Base-by-base conservation (phyloP, 2,113 vertebrate species). In the Upupa epops region DNA sequence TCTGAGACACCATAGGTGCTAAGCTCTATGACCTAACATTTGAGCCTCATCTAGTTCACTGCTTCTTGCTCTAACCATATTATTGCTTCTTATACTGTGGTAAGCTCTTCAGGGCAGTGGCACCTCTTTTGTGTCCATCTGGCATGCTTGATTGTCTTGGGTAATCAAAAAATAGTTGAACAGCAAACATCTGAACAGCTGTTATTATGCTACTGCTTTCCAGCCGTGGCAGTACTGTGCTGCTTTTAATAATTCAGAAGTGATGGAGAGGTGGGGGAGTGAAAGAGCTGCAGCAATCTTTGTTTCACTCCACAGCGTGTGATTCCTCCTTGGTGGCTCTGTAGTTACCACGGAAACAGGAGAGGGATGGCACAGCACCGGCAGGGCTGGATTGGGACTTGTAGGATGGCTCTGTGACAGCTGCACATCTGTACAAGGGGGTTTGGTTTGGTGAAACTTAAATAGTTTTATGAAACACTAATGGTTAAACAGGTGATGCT, bases 261-360 rank as follows among this genome's bases (percentile, higher is more conserved):
- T 64, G 76, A 42, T 75, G 70, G 70, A 90, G 94, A 83, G 84
- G 80, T 86, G 80, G 83, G 83, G 78, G 91, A 89, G 72, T 89
- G 65, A 51, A 92, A 92, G 61, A 92, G 81, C 90, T 95, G 92
- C 86, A 76, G 69, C 65, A 86, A 60, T 88, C 92, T 94, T 93
- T 92, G 77, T 89, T 91, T 95, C 72, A 79, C 83, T 88, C 74
- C 3, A 4, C 73, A 88, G 61, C 25, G 6, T 91, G 55, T 65
- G 70, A 83, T 86, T 95, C 91, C 93, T 96, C 86, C 75, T 90
- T 76, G 54, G 78, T 95, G 83, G 59, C 87, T 95, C 79, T 52
- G 80, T 90, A 90, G 96, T 97, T 97, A 88, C 97, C 96, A 96
- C 36, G 91, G 97, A 96, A 97, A 97, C 87, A 0, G 58, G 77